Percentiles rank a stretch among this genome's conserved stretches.
Evolutionary conservation across 2,797 vertebrate genomes (phyloP).

Genomic region (Amblyraja radiata): DNA sequence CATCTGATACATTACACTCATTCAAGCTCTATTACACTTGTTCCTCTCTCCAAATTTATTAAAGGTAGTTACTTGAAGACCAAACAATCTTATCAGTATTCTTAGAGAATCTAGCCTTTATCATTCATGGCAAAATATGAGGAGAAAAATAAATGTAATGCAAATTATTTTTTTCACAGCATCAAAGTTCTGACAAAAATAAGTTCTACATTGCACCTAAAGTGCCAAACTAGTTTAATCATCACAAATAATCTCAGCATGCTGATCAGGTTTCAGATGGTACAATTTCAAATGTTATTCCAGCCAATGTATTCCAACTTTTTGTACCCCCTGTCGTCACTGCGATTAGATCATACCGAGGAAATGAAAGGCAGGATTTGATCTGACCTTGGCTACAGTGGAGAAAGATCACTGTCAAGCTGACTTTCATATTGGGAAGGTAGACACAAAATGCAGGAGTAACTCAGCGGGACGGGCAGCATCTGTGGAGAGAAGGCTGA

Average conservation of each 20-base stretch:
- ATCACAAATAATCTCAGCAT: neutral
- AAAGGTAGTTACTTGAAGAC: neutral
- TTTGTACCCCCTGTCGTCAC: neutral
- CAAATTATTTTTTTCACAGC: neutral
- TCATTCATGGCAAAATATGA: neutral
- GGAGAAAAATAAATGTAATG: neutral
- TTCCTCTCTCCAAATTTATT: neutral
- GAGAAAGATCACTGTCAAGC: slow-evolving; percentile 12
- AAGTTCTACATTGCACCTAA: neutral
- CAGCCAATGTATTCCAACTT: slow-evolving; percentile 3
- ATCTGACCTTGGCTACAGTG: slow-evolving; percentile 6
- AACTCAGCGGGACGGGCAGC: no score
- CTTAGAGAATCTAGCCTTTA: neutral
- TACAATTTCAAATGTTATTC: neutral
- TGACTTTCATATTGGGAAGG: neutral
- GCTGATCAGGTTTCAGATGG: neutral
- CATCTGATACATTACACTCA: neutral
- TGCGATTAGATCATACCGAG: slow-evolving; percentile 18
- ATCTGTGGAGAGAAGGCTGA: no score
- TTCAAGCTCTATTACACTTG: neutral
- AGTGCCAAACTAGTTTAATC: neutral
- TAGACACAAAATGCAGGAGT: no score
- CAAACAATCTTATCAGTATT: neutral
- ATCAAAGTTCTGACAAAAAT: neutral
- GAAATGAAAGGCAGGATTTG: slow-evolving; percentile 13